Evolutionary conservation across 2,797 vertebrate genomes (phyloP), one percentile per base, ranked within the genome.

Genomic region (Amphiprion clarkii): DNA sequence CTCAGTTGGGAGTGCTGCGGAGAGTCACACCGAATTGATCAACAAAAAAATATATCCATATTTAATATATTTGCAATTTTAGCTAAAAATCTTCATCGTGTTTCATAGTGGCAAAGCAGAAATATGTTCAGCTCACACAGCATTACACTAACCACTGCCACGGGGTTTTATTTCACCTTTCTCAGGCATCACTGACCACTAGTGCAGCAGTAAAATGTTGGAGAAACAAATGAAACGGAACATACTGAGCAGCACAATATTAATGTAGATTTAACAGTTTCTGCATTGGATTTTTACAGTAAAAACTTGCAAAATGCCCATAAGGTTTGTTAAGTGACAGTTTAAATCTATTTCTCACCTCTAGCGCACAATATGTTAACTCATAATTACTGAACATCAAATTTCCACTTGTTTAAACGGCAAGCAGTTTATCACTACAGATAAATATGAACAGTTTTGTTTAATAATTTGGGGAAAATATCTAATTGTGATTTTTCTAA

Each of bases 31-130:
- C 42, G 12, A 64, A 64, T 39, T 55, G 16, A 21, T 36, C 4
- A 3, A 3, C 4, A 27, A 17, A 57, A 57, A 23, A 23, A 23
- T 1, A 23, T 23, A 57, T 57, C 31, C 55, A 57, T 36, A 36
- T 57, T 57, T 21, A 57, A 57, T 19, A 3, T 23, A 52, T 59
- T 59, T 65, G 21, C 9, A 21, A 25, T 67, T 78, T 21, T 27
- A 62, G 36, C 16, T 11, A 8, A n/a, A n/a, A 60, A 11, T 69
- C 19, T 10, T 19, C 13, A 64, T 40, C 19, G 39, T 23, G 17
- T 17, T 36, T 21, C 49, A 44, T 16, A 61, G 42, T 16, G 4
- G 16, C 13, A 44, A 44, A 44, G 16, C 13, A 57, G 19, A 55
- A 55, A 55, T 55, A 31, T 17, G 9, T 31, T 31, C 6, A 5